phyloP scores from a whole-genome alignment of 2,113 vertebrate species.

The Hoplias malabaricus region DNA sequence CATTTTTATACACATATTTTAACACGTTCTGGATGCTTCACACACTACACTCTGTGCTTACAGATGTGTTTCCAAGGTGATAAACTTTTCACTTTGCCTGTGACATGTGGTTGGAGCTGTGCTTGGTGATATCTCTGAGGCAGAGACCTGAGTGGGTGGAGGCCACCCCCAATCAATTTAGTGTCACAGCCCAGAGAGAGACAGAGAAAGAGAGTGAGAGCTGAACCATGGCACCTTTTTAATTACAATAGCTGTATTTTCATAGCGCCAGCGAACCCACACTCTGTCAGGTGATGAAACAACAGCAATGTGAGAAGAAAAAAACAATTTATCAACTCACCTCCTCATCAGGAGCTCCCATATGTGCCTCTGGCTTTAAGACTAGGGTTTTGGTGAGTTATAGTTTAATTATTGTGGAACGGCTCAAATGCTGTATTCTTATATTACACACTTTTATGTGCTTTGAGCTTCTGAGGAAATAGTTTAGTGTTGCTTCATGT shows the following conservation, averaged over 20 bases:
- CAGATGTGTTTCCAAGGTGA: conserved; percentile 74
- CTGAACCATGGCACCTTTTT: conserved; percentile 54
- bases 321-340: conserved; percentile 38
- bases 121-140: conserved; percentile 42
- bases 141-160: conserved; percentile 54
- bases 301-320: conserved; percentile 46
- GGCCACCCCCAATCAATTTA: conserved; percentile 51
- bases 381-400: not conserved
- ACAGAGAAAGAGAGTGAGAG: too few species aligned
- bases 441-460: not conserved
- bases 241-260: conserved; percentile 57
- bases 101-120: conserved; percentile 62
- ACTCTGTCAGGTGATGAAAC: conserved; percentile 52
- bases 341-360: conserved; percentile 44
- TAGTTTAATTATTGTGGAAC: conserved; percentile 23
- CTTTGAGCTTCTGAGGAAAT: too few species aligned
- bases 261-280: conserved; percentile 45
- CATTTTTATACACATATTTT: conserved; percentile 59
- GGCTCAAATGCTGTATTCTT: not conserved
- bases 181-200: conserved; percentile 37
- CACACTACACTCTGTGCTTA: conserved; percentile 61
- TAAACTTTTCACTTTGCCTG: conserved; percentile 72
- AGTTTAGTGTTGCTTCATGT: not conserved
- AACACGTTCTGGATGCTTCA: conserved; percentile 58
- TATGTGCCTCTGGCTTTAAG: conserved; percentile 24